Base-by-base conservation (phyloP, 2,113 vertebrate genomes). In the Aphelocoma coerulescens region DNA sequence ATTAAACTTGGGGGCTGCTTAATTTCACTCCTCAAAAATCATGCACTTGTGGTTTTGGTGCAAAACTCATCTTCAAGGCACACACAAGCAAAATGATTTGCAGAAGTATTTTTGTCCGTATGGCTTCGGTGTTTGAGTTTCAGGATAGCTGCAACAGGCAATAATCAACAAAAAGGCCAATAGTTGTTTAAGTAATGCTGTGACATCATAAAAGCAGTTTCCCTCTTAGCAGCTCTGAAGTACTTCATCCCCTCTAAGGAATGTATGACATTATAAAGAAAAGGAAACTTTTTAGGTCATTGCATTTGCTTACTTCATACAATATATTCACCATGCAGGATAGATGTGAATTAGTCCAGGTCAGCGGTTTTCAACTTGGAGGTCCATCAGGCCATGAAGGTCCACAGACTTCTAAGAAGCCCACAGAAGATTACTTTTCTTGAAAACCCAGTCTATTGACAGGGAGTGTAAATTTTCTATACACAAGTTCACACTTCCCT, bases 311-410 rank as follows among this genome's bases (percentile, higher is more conserved):
- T 67, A 46, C 58, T 96, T 93, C 51, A 52, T 74, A 74, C 75
- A 95, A 93, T 92, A 75, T 91, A 93, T 86, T 95, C 96, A 93
- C 83, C 44, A n/a, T 41, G 68, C 95, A 93, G 79, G 63, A 83
- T 67, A 93, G 85, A 96, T 89, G 61, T 81, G 92, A 90, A 91
- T 96, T 96, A 96, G 63, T 80, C 55, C 69, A 95, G 95, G 95
- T 97, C 96, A 95, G 44, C 0, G 22, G 57, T 84, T 95, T 92
- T 96, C 91, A 97, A 57, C 89, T 83, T 85, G 48, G 61, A 65
- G 65, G 86, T 93, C 84, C 82, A 1, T 26, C 48, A 89, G 91
- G 84, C 89, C 65, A 44, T 10, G 48, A 39, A 75, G 65, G 48
- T 85, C 80, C 69, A 41, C 0, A 1, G 68, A 74, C 33, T 92